These are phyloP conservation scores for Australoheros scitulus DNA, from an alignment of 2,113 vertebrate genomes.

Conservation along the genomic window DNA sequence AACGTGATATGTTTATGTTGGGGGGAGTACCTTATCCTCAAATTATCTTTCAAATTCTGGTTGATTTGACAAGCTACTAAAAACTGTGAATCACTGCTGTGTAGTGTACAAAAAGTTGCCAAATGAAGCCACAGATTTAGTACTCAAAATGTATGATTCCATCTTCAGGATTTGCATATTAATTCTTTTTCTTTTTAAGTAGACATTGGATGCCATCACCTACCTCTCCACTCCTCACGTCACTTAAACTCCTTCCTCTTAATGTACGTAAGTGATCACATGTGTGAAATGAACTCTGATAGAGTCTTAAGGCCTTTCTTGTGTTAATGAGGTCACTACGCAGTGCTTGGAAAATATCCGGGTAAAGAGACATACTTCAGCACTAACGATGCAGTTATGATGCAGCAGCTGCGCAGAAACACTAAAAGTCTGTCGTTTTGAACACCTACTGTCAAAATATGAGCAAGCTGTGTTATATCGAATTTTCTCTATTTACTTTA, in stretches of 20 bases:
- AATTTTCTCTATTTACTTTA: not conserved
- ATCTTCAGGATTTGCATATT: not conserved
- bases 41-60: too few species aligned
- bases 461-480: not conserved
- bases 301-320: not conserved
- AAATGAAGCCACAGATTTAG: too few species aligned
- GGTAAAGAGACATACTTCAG: not conserved
- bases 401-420: too few species aligned
- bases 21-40: not conserved
- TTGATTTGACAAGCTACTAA: too few species aligned
- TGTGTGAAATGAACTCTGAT: slow-evolving; percentile 20
- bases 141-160: not conserved
- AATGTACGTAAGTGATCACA: slow-evolving; percentile 10
- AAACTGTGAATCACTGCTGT: too few species aligned
- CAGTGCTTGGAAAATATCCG: not conserved
- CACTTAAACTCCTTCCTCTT: not conserved
- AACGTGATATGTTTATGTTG: not conserved
- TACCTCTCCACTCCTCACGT: slow-evolving; percentile 14
- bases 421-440: not conserved
- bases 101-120: too few species aligned
- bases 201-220: not conserved
- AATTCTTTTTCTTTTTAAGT: not conserved
- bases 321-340: not conserved
- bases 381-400: too few species aligned
- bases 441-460: not conserved